phyloP scores from a whole-genome alignment of 2,797 vertebrate genomes.

The Pelodytes ibericus region DNA sequence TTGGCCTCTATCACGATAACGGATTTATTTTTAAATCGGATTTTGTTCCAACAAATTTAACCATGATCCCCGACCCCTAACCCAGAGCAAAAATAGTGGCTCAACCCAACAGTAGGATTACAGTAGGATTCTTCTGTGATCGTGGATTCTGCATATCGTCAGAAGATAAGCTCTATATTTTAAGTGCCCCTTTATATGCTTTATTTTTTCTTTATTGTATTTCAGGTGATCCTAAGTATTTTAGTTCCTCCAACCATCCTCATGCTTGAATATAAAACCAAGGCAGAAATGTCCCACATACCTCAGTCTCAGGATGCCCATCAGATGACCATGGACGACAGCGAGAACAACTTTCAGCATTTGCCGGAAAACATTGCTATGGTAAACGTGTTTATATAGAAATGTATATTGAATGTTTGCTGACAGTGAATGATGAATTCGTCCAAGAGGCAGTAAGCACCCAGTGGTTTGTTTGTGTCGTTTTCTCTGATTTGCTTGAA shows the following conservation, averaged over 20 bases:
- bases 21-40: too few relatives aligned
- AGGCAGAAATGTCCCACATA: conserved; percentile 99
- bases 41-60: too few relatives aligned
- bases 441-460: too few relatives aligned
- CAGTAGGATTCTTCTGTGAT: too few relatives aligned
- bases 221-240: conserved; percentile 95
- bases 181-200: background rate
- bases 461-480: too few relatives aligned
- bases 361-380: conserved; percentile 90
- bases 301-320: conserved; percentile 97
- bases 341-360: conserved; percentile 92
- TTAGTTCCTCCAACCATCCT: conserved; percentile 94
- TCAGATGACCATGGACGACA: conserved; percentile 98
- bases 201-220: conserved; percentile 53
- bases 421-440: background rate
- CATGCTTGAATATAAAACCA: conserved; percentile 96
- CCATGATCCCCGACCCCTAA: too few relatives aligned
- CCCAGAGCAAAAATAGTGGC: too few relatives aligned
- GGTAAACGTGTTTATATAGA: conserved; percentile 74
- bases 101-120: too few relatives aligned
- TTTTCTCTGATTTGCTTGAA: too few relatives aligned
- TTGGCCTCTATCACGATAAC: too few relatives aligned
- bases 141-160: too few relatives aligned
- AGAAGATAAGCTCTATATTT: too few relatives aligned
- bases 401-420: background rate